These are phyloP conservation scores for Betta splendens DNA, from an alignment of 2,797 vertebrate genomes.

Conservation along the genomic window DNA sequence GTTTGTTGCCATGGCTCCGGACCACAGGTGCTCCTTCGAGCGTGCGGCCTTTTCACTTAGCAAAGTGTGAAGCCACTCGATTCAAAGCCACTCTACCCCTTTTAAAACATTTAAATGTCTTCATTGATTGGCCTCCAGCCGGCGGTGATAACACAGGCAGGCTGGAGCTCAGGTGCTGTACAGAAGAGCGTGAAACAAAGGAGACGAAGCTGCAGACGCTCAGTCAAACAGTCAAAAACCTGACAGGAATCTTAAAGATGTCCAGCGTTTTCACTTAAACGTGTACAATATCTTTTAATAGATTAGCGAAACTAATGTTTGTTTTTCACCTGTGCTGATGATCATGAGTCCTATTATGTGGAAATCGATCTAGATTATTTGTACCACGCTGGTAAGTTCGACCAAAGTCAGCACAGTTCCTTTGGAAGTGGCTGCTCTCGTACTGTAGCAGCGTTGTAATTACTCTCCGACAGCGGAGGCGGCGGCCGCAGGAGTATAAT, in stretches of 20 bases:
- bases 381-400: background rate
- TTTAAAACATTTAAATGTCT: constrained; percentile 51
- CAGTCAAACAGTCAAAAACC: too few relatives aligned
- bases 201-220: too few relatives aligned
- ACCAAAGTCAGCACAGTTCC: background rate
- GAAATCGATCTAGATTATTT: background rate
- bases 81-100: constrained; percentile 37
- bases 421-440: too few relatives aligned
- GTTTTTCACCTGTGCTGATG: too few relatives aligned
- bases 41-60: constrained; percentile 26
- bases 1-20: background rate
- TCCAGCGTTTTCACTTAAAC: too few relatives aligned
- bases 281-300: too few relatives aligned
- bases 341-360: background rate
- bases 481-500: background rate
- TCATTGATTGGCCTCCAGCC: constrained; percentile 44
- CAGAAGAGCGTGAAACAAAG: too few relatives aligned
- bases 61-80: constrained; percentile 44
- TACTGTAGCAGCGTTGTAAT: background rate
- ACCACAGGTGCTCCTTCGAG: constrained; percentile 4
- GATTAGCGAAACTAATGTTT: too few relatives aligned
- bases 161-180: too few relatives aligned
- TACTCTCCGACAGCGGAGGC: constrained; percentile 16
- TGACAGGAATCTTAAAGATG: too few relatives aligned
- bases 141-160: constrained; percentile 19